Evolutionary conservation across 2,797 vertebrate species (phyloP), one percentile per base, ranked within the genome.

Genomic region (Hydrophis major): DNA sequence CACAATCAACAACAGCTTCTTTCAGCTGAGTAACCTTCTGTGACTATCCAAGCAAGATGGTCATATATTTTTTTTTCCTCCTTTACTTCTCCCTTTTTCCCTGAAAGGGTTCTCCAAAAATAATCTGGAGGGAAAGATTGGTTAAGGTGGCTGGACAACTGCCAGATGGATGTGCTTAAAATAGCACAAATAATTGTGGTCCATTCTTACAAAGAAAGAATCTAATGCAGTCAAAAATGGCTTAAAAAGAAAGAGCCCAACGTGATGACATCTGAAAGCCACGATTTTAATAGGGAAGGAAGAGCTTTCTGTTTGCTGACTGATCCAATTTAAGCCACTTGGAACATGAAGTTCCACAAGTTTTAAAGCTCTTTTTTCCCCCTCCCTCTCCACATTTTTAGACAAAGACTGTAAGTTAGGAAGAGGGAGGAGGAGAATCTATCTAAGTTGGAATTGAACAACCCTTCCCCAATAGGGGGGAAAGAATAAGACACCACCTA

Each of bases 251-350:
- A 94, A 57, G 32, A 53, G 83, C 37, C 60, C 86, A 93, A 57
- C 0, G 25, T 56, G 89, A 86, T 2, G 0, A 53, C 12, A 92
- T 18, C 27, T 90, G 1, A 0, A 0, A 37, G 0, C 0, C 0
- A 4, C 63, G 61, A n/a, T 22, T 27, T 56, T 0, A 0, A 90
- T 0, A 0, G 18, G 89, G 0, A 53, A 37, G 55, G 57, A 61
- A 22, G 8, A 91, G 27, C 10, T 56, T 28, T 37, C 25, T 56
- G 0, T 0, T 0, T 47, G 55, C n/a, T 28, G 69, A 8, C 32
- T 28, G 56, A 42, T 16, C 55, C 37, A 42, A 10, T 59, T 83
- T 59, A 16, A 53, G 56, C n/a, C 8, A 86, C 37, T 60, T 60
- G 59, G 56, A 91, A 91, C 74, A 20, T 27, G 74, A 60, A 18